These are phyloP conservation scores for Nipponacmea schrenckii DNA, from an alignment of 2,888 invertebrate genomes.

Conservation along the genomic window DNA sequence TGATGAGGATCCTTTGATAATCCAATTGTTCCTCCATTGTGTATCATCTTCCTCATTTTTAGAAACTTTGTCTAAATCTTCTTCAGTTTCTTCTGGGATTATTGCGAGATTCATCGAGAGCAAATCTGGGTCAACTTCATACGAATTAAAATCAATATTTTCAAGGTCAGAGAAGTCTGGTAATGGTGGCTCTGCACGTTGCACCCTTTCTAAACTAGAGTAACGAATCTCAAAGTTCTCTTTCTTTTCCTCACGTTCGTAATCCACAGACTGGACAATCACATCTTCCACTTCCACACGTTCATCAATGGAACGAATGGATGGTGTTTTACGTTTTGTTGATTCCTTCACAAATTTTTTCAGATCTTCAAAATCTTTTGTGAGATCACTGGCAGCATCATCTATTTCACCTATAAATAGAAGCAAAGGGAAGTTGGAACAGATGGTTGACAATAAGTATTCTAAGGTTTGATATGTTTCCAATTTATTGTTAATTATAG, in stretches of 20 bases:
- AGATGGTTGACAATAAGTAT: no score
- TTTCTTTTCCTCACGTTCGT: constrained; percentile 41
- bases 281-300: constrained; percentile 41
- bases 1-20: constrained; percentile 46
- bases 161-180: constrained; percentile 53
- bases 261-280: constrained; percentile 39
- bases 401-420: constrained; percentile 1
- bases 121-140: constrained; percentile 58
- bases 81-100: constrained; percentile 57
- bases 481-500: no score
- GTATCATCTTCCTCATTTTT: constrained; percentile 31
- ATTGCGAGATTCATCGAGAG: constrained; percentile 56
- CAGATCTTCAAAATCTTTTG: constrained; percentile 48
- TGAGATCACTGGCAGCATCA: constrained; percentile 29
- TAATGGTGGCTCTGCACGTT: constrained; percentile 35
- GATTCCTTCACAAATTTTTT: constrained; percentile 46
- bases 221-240: constrained; percentile 43
- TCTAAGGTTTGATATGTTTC: no score
- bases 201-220: constrained; percentile 44
- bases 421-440: no score
- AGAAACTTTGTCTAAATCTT: constrained; percentile 48
- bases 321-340: constrained; percentile 35
- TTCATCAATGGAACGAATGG: constrained; percentile 9
- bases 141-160: constrained; percentile 47
- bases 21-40: constrained; percentile 54